Evolutionary conservation across 2,888 invertebrate species (phyloP).

Genomic region (Elysia crispata): DNA sequence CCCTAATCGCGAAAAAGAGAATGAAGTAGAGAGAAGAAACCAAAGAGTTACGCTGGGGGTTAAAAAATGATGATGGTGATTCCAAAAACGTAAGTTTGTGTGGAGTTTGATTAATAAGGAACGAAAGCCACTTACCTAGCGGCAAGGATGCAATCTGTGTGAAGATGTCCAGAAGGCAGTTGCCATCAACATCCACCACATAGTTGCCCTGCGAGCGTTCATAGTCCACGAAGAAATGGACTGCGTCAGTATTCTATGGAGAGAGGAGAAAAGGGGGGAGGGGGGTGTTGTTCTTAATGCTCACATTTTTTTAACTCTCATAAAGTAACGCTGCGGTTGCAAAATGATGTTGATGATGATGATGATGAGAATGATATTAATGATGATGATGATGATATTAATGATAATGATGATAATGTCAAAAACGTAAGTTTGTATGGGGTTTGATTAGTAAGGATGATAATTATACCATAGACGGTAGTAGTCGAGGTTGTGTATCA

Average conservation of each 20-base stretch:
- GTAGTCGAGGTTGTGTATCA: no score
- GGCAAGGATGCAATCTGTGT: constrained; percentile 85
- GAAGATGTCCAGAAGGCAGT: constrained; percentile 92
- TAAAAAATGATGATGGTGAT: no score
- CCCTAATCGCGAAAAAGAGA: no score
- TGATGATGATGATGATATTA: neutral
- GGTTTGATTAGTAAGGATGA: no score
- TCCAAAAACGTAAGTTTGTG: no score
- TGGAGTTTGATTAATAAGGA: no score
- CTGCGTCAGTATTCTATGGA: constrained; percentile 80
- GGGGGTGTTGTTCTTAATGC: neutral
- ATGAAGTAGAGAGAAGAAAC: no score
- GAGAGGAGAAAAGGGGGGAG: constrained; percentile 28
- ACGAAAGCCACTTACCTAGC: constrained; percentile 72
- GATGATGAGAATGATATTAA: neutral
- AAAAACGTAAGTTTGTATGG: no score
- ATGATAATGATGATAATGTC: neutral
- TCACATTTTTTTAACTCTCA: no score
- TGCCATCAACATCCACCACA: constrained; percentile 93
- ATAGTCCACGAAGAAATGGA: constrained; percentile 91
- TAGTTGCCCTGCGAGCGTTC: constrained; percentile 95
- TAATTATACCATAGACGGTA: no score
- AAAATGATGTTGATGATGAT: neutral
- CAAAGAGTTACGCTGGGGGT: no score
- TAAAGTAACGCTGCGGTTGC: no score